Base-by-base conservation (phyloP, 2,113 vertebrate species). In the Microcebus ravelobensis region DNA sequence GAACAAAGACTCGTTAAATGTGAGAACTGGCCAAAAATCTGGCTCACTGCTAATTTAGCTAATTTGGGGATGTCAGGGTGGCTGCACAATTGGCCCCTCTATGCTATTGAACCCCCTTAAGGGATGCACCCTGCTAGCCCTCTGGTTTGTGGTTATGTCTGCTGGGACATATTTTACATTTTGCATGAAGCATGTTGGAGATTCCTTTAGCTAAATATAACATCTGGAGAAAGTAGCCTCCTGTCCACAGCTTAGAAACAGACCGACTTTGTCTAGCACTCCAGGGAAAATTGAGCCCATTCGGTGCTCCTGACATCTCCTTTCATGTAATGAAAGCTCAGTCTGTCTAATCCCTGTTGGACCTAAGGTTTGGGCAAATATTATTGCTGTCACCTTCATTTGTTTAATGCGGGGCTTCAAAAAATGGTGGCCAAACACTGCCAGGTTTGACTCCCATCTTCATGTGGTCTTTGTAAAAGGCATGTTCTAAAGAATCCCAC, bases 301-400 rank as follows among this genome's bases (percentile, higher is more conserved):
- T 97, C 81, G 81, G 92, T 94, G 92, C 77, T 96, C 77, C 93
- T 95, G 83, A 76, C 96, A 96, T 93, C 80, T 91, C 79, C 52
- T 97, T 87, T 96, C 87, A 0, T 77, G 79, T 65, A 94, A 96
- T 98, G 97, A 98, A 98, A 97, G 97, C 97, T 76, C 73, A 55
- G 85, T 94, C 87, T 97, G 96, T 98, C 87, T 97, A 83, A 94
- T 82, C 42, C 59, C 61, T 57, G 70, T 97, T 97, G 94, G 95
- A 97, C 96, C 91, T 77, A 80, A 94, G 63, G 48, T 94, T 94
- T 98, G 68, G 67, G 55, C 88, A 97, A 98, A 98, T 97, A 98
- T 97, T 97, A 98, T 96, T 98, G 94, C 97, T 98, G 91, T 95
- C 96, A 97, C 96, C 96, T 97, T 96, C 71, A 73, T 96, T 97